Base-by-base conservation (phyloP, 2,888 invertebrate genomes). In the Teleiodes luculella region DNA sequence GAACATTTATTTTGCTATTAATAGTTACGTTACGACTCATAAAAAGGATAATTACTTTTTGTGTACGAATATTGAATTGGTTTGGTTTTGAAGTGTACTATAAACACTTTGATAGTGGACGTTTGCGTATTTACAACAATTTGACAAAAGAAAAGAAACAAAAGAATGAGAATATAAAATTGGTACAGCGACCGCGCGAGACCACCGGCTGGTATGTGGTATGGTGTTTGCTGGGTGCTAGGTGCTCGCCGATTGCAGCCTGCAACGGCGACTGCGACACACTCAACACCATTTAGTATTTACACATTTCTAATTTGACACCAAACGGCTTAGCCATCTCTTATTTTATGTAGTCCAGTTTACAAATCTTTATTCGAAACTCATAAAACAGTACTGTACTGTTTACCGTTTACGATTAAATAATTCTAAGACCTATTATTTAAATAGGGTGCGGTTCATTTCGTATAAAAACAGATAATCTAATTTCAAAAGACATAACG, bases 121-220 rank as follows among this genome's bases (percentile, higher is more conserved):
- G 55, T 61, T 64, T 64, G 59, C 53, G 51, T 58, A 56, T 58
- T 59, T 56, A 54, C 56, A 62, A 55, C 57, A 55, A 54, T 57
- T 65, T 58, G 56, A 66, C 64, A 67, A 70, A 66, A 63, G 66
- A 67, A 59, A 55, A 50, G 60, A 54, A 65, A 68, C 64, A 70
- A 69, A 68, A 61, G 64, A 66, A 67, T 61, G 62, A 63, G 64
- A 66, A 65, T 66, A 67, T 67, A 65, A 72, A 73, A 72, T 71
- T 67, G 59, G 72, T 71, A 71, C 73, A 70, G 71, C 67, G 70
- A 70, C 74, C 72, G 69, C 64, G 60, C 64, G 54, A 65, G 64
- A 65, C 66, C 65, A 66, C 62, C 61, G 64, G 54, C n/a, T n/a
- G n/a, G n/a, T n/a, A n/a, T n/a, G n/a, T 59, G 30, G 62, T 59